Base-by-base conservation (phyloP, 2,113 vertebrate genomes). In the Perca schrenkii region DNA sequence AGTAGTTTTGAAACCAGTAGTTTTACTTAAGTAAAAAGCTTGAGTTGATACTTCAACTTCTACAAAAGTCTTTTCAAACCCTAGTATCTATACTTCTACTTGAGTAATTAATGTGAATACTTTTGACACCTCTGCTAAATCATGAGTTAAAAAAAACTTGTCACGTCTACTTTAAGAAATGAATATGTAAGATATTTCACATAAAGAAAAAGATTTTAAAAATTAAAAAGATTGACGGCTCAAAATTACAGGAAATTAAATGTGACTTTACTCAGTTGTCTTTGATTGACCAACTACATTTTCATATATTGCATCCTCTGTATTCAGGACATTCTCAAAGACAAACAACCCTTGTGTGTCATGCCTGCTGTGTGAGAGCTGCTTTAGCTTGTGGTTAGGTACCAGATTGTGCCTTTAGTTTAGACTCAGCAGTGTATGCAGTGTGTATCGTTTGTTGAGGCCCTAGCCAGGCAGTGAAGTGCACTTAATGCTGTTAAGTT, bases 401-500 rank as follows among this genome's bases (percentile, higher is more conserved):
- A 52, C 61, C 7, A 21, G 25, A 63, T 17, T 62, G 75, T 56
- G 74, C 56, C 79, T 78, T 62, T 61, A 77, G 63, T 79, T 84
- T 36, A 60, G 60, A 62, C 57, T 73, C 61, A 73, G 77, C 58
- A 28, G 75, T 58, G 83, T 77, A 74, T 76, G 60, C 62, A 52
- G 63, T 50, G 70, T 56, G 80, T 72, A 53, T 83, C 43, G 13
- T 83, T 82, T 61, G 64, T 56, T 50, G 57, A 68, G 58, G 60
- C 65, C 72, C 8, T 31, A 40, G 54, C 73, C 74, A 61, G 50
- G 65, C 74, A 82, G 68, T 76, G 68, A 69, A 91, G 84, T 82
- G 80, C 57, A 84, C 88, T 87, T 88, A 74, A 88, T 79, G 86
- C 52, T 72, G 73, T 80, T 88, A 83, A 88, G 74, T 64, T 85